Base-by-base conservation (phyloP, 1,140 invertebrate species). In the Liolophura sinensis region DNA sequence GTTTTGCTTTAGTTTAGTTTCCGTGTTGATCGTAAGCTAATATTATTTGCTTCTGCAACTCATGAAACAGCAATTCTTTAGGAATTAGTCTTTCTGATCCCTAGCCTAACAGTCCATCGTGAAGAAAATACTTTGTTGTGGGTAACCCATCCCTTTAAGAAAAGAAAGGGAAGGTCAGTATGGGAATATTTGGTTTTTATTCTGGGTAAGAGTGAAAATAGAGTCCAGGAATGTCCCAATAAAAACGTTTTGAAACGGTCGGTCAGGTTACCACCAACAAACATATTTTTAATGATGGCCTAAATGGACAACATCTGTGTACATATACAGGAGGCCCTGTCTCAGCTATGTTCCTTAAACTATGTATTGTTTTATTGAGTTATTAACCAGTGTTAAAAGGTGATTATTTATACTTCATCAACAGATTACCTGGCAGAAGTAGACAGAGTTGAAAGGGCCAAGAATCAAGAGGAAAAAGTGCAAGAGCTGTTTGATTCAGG, bases 401-500 rank as follows among this genome's bases (percentile, higher is more conserved):
- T 40, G 31, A 40, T 40, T n/a, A n/a, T n/a, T 47, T 40, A 22
- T 40, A 16, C 46, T 48, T 57, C 52, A 55, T 51, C 65, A 57
- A 40, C 65, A 84, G 82, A 78, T 5, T 84, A 82, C 60, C 47
- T 83, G 22, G 69, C 73, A 55, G 80, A 83, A 48, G 80, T 80
- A n/a, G 74, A 82, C 60, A 67, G 75, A 14, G 51, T n/a, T 16
- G 73, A 78, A 58, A 31, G 64, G 12, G 67, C 73, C 47, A 71
- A 72, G 18, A 47, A 66, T n/a, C 67, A 80, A 56, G 81, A 83
- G 56, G 58, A 62, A 47, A 67, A 72, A 25, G 82, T 77, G 11
- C 67, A 70, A 50, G 67, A 78, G 48, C 62, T 78, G 51, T 80
- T 84, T 68, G 70, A 78, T 7, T 55, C 67, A n/a, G 81, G 78